Evolutionary conservation across 1,140 invertebrate species (phyloP).

Genomic region (Ectropis grisescens): DNA sequence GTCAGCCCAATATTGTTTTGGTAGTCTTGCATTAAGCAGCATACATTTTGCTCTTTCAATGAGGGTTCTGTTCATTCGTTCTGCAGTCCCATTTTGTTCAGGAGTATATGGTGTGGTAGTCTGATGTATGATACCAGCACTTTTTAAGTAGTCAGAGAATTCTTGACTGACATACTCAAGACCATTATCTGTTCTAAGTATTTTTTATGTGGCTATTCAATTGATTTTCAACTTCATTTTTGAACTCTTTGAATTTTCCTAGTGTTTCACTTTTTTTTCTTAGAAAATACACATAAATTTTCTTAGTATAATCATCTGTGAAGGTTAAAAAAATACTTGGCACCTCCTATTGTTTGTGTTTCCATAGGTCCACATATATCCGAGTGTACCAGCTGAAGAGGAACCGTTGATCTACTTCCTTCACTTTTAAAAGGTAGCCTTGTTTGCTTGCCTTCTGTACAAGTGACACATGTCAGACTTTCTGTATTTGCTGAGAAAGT

Average conservation of each 20-base stretch:
- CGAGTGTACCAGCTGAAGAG: slow-evolving; percentile 26
- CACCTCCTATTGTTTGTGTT: slow-evolving; percentile 24
- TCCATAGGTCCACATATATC: slow-evolving; percentile 59
- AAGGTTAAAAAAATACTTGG: slow-evolving; percentile 49
- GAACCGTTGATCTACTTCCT: slow-evolving; percentile 8
- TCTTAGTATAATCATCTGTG: slow-evolving; percentile 49
- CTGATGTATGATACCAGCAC: slow-evolving; percentile 31
- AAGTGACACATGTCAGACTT: slow-evolving; percentile 19
- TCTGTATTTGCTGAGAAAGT: slow-evolving; percentile 13
- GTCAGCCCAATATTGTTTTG: slow-evolving; percentile 20
- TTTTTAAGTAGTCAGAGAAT: slow-evolving; percentile 32
- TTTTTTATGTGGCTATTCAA: slow-evolving; percentile 17
- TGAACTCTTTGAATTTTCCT: neutral
- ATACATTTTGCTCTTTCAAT: slow-evolving; percentile 32
- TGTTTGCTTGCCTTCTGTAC: slow-evolving; percentile 19
- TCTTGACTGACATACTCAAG: slow-evolving; percentile 35
- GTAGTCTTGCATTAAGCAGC: slow-evolving; percentile 22
- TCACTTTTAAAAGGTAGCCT: too few species aligned
- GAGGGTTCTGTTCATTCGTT: slow-evolving; percentile 34
- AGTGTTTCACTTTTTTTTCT: slow-evolving; percentile 25
- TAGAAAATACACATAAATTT: slow-evolving; percentile 40
- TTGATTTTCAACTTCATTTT: slow-evolving; percentile 28
- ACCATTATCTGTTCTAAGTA: slow-evolving; percentile 48
- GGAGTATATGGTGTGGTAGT: slow-evolving; percentile 34
- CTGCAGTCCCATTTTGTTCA: slow-evolving; percentile 50